Evolutionary conservation across 2,113 vertebrate genomes (phyloP).

Genomic region (Gambusia affinis): DNA sequence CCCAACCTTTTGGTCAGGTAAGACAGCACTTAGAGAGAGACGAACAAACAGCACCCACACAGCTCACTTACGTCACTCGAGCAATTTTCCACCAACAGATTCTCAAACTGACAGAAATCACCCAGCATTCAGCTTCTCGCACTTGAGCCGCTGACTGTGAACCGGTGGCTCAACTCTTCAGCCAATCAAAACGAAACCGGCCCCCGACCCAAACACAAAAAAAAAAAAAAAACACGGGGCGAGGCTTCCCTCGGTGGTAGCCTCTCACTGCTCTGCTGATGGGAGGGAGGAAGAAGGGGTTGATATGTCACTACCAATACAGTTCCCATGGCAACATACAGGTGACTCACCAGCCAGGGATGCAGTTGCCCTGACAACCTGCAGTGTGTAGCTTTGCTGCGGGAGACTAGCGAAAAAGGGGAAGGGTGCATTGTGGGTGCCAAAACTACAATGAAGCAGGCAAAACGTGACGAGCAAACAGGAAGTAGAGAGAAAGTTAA

Average conservation of each 20-base stretch:
- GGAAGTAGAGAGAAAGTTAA: constrained; percentile 8
- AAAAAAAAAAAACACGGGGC: constrained; percentile 1
- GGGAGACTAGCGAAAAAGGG: constrained; percentile 39
- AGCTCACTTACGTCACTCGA: constrained; percentile 47
- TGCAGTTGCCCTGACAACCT: constrained; percentile 70
- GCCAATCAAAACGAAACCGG: constrained; percentile 26
- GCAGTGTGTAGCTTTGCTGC: constrained; percentile 62
- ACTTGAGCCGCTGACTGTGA: background rate
- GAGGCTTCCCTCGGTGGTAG: constrained; percentile 31
- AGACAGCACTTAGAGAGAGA: constrained; percentile 28
- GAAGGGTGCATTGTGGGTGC: constrained; percentile 48
- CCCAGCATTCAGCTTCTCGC: constrained; percentile 23
- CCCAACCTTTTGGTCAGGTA: constrained; percentile 51
- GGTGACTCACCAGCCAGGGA: constrained; percentile 65
- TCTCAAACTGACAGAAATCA: constrained; percentile 49
- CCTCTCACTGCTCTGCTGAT: constrained; percentile 28
- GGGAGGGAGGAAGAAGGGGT: constrained; percentile 2
- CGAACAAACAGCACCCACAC: constrained; percentile 65
- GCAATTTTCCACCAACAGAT: constrained; percentile 56
- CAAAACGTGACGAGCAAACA: constrained; percentile 35
- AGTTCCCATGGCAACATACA: constrained; percentile 80
- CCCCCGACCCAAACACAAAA: too few species aligned
- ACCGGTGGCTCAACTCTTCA: constrained; percentile 20
- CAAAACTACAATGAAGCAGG: constrained; percentile 27
- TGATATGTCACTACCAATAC: constrained; percentile 51